Evolutionary conservation across 2,888 invertebrate species (phyloP), one percentile per base, ranked within the genome.

Genomic region (Temnothorax unifasciatus): DNA sequence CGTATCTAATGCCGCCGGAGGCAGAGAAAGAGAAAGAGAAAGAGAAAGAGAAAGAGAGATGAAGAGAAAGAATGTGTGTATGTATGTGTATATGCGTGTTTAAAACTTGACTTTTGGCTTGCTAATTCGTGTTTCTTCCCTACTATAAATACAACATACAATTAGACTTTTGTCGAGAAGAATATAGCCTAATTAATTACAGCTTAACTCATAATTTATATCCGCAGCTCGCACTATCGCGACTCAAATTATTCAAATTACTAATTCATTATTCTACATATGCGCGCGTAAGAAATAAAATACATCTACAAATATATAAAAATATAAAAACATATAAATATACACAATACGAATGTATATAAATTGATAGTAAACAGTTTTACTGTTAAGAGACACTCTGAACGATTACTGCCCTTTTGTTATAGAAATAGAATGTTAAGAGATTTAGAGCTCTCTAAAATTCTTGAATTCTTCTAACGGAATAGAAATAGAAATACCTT

Each of bases 101-200:
- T 73, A 59, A 73, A 81, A 59, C 59, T 34, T 34, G 47, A 59
- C 74, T 59, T 52, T 79, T 47, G 41, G 68, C 21, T 47, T 44
- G 59, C 74, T 50, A 47, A 47, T 73, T 71, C 57, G 47, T n/a
- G 47, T 79, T 79, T 71, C 76, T 71, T 71, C 8, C 47, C 34
- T 54, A 15, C 34, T 47, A 9, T 29, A 34, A 47, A 34, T 59
- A 47, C 54, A 64, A 61, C 18, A 15, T 25, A 29, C 3, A 79
- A 79, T 79, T 79, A 71, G 44, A 71, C 71, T 79, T 71, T 79
- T 71, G 57, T 71, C 73, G 44, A 34, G 18, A 57, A 73, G 25
- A 81, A 71, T 71, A 59, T 21, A 47, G 38, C 25, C n/a, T 81
- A 81, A 73, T 81, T 81, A 79, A 81, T 81, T 59, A 25, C 25